Evolutionary conservation across 2,888 invertebrate species (phyloP).

Genomic region (Margaritifera margaritifera): DNA sequence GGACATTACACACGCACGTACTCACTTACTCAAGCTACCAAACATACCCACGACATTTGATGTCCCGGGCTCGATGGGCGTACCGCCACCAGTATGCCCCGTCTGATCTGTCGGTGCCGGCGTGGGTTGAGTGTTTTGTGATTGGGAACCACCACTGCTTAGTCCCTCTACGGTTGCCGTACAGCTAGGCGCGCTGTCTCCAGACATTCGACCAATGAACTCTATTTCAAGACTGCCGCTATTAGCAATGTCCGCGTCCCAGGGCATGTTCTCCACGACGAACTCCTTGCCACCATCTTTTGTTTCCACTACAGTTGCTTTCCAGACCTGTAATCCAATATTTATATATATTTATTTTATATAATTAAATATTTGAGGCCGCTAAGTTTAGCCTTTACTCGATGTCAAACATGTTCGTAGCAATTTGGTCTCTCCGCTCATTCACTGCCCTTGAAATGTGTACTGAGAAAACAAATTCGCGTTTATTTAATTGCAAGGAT

Average conservation of each 20-base stretch:
- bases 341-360: no score
- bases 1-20: no score
- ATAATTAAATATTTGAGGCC: no score
- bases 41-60: no score
- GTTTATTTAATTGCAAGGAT: no score
- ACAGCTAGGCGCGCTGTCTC: constrained; percentile 22
- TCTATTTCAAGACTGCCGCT: constrained; percentile 36
- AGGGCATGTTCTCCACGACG: constrained; percentile 33
- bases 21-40: no score
- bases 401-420: no score
- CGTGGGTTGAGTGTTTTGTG: not conserved
- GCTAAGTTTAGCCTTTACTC: no score
- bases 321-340: constrained; percentile 29
- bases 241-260: constrained; percentile 30
- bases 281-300: constrained; percentile 29
- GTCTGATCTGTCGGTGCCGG: not conserved
- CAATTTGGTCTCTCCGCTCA: no score
- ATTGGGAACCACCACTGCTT: not conserved
- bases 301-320: constrained; percentile 21
- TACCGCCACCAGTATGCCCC: not conserved
- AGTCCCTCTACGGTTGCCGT: constrained; percentile 28
- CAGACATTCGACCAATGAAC: constrained; percentile 32
- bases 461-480: no score
- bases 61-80: no score
- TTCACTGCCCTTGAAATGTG: no score